Evolutionary conservation across 1,140 invertebrate species (phyloP).

Genomic region (Phymastichus coffea): DNA sequence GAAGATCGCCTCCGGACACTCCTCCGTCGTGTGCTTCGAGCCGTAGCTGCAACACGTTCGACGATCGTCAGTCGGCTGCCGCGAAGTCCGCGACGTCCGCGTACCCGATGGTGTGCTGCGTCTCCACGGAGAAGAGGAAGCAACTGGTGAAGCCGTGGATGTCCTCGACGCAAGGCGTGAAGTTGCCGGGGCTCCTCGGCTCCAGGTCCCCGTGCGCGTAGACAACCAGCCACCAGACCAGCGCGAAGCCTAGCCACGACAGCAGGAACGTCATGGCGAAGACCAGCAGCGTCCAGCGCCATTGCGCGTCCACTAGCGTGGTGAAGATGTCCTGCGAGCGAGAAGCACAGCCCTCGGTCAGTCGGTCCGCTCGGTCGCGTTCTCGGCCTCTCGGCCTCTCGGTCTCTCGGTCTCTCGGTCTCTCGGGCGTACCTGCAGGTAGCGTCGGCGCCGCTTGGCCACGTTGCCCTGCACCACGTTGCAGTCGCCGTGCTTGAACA

Average conservation of each 20-base stretch:
- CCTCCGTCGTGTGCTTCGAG: conserved; percentile 75
- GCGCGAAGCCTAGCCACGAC: conserved; percentile 89
- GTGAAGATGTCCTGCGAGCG: conserved; percentile 79
- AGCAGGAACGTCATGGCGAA: conserved; percentile 90
- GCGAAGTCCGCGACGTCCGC: too few species aligned
- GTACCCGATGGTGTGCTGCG: conserved; percentile 88
- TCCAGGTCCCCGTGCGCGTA: conserved; percentile 92
- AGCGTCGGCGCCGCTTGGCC: conserved; percentile 77
- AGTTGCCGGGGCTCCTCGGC: conserved; percentile 58
- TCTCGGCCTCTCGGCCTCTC: too few species aligned
- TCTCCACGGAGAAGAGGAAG: conserved; percentile 90
- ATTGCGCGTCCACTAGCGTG: conserved; percentile 86
- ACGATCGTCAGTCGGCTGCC: too few species aligned
- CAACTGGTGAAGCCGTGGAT: conserved; percentile 82
- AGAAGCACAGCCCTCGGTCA: too few species aligned
- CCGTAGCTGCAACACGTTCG: conserved; percentile 40
- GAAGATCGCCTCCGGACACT: conserved; percentile 94
- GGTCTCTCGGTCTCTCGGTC: too few species aligned
- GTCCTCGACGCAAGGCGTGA: conserved; percentile 82
- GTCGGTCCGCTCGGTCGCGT: too few species aligned
- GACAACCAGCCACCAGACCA: conserved; percentile 92
- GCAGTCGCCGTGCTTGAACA: conserved; percentile 96
- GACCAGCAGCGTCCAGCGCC: conserved; percentile 96
- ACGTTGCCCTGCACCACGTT: conserved; percentile 87
- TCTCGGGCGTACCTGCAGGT: conserved; percentile 58